A percentile compares a stretch with the other conserved stretches of the same genome.
Evolutionary conservation across 2,888 invertebrate species (phyloP).

Genomic region (Drosophila paramelanica): DNA sequence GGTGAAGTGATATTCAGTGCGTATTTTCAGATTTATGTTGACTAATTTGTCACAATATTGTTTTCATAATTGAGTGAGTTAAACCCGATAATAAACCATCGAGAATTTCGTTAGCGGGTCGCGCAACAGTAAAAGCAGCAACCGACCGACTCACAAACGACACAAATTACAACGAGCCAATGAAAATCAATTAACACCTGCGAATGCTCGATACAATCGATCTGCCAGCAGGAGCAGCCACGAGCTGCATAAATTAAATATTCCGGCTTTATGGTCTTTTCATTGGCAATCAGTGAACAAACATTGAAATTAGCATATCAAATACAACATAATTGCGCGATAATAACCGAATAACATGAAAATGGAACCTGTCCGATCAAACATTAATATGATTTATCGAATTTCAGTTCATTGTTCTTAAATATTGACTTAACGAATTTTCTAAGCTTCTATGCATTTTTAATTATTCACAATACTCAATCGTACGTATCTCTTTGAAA

Average conservation of each 20-base stretch:
- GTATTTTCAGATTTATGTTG: slow-evolving; percentile 49
- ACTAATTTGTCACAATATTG: slow-evolving; percentile 65
- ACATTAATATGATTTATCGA: slow-evolving; percentile 21
- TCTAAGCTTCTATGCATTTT: background rate
- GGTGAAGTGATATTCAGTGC: slow-evolving; percentile 40
- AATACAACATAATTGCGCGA: slow-evolving; percentile 83
- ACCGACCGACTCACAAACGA: slow-evolving; percentile 41
- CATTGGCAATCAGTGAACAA: slow-evolving; percentile 55
- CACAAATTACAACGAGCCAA: slow-evolving; percentile 58
- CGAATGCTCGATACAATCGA: slow-evolving; percentile 32
- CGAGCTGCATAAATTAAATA: slow-evolving; percentile 74
- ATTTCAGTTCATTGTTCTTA: slow-evolving; percentile 14
- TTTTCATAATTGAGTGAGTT: slow-evolving; percentile 61
- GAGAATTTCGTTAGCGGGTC: slow-evolving; percentile 35
- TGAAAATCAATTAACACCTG: slow-evolving; percentile 80
- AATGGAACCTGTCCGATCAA: slow-evolving; percentile 45
- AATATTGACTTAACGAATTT: background rate
- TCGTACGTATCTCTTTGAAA: too few species aligned
- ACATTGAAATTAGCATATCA: slow-evolving; percentile 80
- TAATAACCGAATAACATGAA: slow-evolving; percentile 64
- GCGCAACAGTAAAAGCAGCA: slow-evolving; percentile 53
- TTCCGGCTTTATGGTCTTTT: slow-evolving; percentile 49
- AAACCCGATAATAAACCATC: slow-evolving; percentile 17
- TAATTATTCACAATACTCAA: background rate
- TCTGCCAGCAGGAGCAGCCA: slow-evolving; percentile 51